Conservation (phyloP, 35 echinoderm and acorn worm species). For the Heliocidaris erythrogramma region DNA sequence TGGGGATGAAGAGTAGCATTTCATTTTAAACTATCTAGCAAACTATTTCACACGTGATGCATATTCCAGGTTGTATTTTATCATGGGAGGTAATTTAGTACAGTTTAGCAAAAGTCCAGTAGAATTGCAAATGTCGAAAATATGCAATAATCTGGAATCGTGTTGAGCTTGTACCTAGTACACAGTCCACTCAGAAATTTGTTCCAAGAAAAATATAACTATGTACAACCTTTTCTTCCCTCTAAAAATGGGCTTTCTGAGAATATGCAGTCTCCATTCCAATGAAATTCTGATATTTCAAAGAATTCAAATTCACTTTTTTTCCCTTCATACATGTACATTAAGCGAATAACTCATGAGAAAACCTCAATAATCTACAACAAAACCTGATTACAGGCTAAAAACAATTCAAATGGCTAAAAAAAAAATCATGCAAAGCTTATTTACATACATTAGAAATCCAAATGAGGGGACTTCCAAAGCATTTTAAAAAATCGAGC, state of each 20-base stretch:
- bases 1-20: neutral
- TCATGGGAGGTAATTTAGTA: neutral
- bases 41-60: neutral
- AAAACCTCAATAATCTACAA: neutral
- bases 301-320: no score
- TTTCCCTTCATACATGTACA: neutral
- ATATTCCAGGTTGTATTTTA: neutral
- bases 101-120: neutral
- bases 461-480: neutral
- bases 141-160: neutral
- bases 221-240: slow-evolving; percentile 8
- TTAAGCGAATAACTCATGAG: neutral
- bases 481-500: neutral
- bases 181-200: neutral
- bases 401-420: neutral
- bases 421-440: slow-evolving; percentile 14
- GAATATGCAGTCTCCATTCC: neutral
- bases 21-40: neutral
- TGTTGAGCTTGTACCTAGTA: neutral
- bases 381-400: neutral
- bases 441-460: neutral
- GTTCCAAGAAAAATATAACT: slow-evolving; percentile 45
- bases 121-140: neutral
- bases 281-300: neutral
- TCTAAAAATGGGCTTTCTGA: neutral